Evolutionary conservation across 1,140 invertebrate genomes (phyloP).

Genomic region (Drosophila carrolli): DNA sequence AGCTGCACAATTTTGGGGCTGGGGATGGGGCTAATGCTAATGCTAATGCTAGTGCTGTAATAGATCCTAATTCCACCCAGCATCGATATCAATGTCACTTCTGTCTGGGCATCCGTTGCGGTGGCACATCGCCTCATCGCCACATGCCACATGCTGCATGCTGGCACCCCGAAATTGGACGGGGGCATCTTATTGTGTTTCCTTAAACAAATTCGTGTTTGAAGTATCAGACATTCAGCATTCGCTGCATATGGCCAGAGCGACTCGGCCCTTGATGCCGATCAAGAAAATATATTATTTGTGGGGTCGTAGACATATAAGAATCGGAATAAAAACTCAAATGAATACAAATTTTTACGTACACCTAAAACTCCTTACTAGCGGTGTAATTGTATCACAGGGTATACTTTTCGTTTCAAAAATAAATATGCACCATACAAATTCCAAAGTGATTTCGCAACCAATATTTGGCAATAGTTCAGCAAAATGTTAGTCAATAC

Average conservation of each 20-base stretch:
- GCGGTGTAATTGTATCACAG: too few species aligned
- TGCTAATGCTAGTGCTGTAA: slow-evolving; percentile 14
- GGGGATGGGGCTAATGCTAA: not conserved
- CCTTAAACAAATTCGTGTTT: not conserved
- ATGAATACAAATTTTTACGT: too few species aligned
- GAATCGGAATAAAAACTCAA: too few species aligned
- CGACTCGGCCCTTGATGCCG: not conserved
- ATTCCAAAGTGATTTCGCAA: too few species aligned
- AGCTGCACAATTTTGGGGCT: slow-evolving; percentile 31
- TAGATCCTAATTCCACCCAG: slow-evolving; percentile 26
- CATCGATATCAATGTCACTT: slow-evolving; percentile 38
- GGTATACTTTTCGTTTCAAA: too few species aligned
- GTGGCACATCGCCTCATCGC: not conserved
- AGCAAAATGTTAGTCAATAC: too few species aligned
- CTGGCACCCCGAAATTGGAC: not conserved
- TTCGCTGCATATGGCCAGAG: not conserved
- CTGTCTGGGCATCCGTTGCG: slow-evolving; percentile 20
- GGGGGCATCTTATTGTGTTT: not conserved
- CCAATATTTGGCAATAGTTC: too few species aligned
- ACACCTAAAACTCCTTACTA: too few species aligned
- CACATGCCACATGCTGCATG: slow-evolving; percentile 1
- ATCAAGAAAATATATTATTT: too few species aligned
- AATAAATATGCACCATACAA: too few species aligned
- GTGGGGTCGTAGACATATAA: too few species aligned
- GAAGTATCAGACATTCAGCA: slow-evolving; percentile 2